Conservation (phyloP, 2,797 vertebrate genomes). For the Cirrhinus molitorella region DNA sequence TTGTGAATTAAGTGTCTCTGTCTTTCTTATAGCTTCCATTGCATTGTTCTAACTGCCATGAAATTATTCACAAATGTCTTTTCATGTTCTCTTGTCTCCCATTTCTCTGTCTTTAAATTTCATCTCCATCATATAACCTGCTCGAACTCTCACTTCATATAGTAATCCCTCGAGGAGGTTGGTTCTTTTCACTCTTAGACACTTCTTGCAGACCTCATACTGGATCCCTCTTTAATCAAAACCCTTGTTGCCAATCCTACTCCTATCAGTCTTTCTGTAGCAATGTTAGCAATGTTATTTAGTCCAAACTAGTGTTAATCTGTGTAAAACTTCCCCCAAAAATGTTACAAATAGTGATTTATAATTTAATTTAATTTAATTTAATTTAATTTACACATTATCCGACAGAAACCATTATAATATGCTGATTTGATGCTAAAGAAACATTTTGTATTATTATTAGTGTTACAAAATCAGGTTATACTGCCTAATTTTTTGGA, state of each 20-base stretch:
- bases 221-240: constrained; percentile 24
- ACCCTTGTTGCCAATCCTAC: constrained; percentile 11
- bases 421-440: too few relatives aligned
- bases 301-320: neutral
- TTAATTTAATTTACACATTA: neutral
- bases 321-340: neutral
- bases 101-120: constrained; percentile 57
- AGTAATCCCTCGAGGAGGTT: constrained; percentile 81
- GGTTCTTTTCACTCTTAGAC: constrained; percentile 75
- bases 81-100: constrained; percentile 55
- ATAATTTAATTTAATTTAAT: too few relatives aligned
- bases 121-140: constrained; percentile 73
- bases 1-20: constrained; percentile 47
- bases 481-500: too few relatives aligned
- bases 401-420: too few relatives aligned
- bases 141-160: constrained; percentile 76
- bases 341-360: neutral
- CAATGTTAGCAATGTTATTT: neutral
- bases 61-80: constrained; percentile 35
- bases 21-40: constrained; percentile 9
- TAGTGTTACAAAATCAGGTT: too few relatives aligned
- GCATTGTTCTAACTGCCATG: constrained; percentile 37
- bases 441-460: too few relatives aligned
- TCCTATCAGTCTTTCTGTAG: neutral
- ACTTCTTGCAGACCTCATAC: constrained; percentile 23